phyloP scores from a whole-genome alignment of 2,113 vertebrate genomes.

The human region DNA sequence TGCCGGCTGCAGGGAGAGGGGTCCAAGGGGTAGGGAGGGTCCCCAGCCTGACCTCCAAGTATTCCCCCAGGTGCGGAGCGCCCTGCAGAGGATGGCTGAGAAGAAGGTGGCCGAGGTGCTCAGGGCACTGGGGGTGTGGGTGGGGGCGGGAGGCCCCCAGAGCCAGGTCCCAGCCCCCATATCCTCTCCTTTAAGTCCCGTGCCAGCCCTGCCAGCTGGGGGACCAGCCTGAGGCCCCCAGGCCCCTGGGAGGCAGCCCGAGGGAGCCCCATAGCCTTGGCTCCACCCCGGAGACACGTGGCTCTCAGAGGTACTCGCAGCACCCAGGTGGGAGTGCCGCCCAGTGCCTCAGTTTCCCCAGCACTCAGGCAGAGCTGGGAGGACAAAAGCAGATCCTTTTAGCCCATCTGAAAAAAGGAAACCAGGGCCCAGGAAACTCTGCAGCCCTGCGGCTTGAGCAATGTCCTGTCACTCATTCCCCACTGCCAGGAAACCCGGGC shows the following conservation, averaged over 20 bases:
- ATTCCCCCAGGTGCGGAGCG: not conserved
- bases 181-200: constrained; percentile 85
- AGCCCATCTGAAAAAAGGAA: not conserved
- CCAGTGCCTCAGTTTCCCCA: not conserved
- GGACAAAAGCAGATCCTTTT: not conserved
- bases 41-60: not conserved
- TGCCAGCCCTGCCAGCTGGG: constrained; percentile 87
- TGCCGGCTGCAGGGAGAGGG: no score
- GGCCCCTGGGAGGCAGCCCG: constrained; percentile 81
- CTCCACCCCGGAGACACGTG: constrained; percentile 68
- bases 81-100: constrained; percentile 93
- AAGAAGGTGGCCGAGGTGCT: constrained; percentile 91
- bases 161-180: rapidly evolving
- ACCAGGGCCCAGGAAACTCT: not conserved
- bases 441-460: not conserved
- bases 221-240: constrained; percentile 84
- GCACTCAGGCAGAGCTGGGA: not conserved
- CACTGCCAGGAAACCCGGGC: not conserved
- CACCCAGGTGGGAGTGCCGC: not conserved
- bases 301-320: constrained; percentile 70
- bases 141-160: rapidly evolving
- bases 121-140: constrained; percentile 80
- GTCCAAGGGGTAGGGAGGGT: not conserved
- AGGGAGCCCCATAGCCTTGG: constrained; percentile 69
- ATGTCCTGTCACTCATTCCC: no score